Percentiles rank a stretch among this genome's conserved stretches.
Evolutionary conservation across 1,140 invertebrate genomes (phyloP).

Genomic region (Linepithema humile): DNA sequence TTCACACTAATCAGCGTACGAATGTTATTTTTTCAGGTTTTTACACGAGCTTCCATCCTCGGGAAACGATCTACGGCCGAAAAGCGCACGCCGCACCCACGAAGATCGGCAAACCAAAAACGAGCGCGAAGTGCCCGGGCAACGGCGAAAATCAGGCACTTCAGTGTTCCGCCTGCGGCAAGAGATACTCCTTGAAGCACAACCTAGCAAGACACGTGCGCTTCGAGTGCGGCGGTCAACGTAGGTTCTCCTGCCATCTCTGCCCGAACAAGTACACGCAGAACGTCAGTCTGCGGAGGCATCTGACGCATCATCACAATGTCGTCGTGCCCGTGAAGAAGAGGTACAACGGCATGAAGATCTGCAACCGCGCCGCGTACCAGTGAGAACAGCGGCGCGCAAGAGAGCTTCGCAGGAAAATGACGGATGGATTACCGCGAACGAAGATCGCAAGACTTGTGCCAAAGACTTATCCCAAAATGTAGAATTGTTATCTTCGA

Average conservation of each 20-base stretch:
- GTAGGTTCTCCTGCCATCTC: conserved; percentile 81
- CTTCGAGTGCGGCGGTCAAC: conserved; percentile 84
- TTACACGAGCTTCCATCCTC: not conserved
- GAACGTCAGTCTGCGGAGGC: conserved; percentile 80
- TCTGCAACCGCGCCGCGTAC: conserved; percentile 5
- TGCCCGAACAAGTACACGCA: conserved; percentile 83
- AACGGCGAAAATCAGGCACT: conserved; percentile 23
- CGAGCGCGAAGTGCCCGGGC: not conserved
- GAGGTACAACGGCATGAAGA: not conserved
- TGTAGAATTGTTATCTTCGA: not conserved
- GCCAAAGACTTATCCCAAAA: not conserved
- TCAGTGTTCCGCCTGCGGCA: conserved; percentile 81
- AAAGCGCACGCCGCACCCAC: not conserved
- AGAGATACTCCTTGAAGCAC: conserved; percentile 83
- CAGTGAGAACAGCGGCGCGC: not conserved
- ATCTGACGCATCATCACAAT: conserved; percentile 74
- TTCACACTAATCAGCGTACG: conserved; percentile 18
- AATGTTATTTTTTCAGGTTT: conserved; percentile 57
- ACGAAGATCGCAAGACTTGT: not conserved
- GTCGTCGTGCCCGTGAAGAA: conserved; percentile 44
- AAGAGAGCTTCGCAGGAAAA: conserved; percentile 8
- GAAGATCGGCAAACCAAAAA: not conserved
- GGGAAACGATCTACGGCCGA: not conserved
- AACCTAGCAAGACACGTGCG: conserved; percentile 83
- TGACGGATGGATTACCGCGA: not conserved